Conservation (phyloP, 1,140 invertebrate genomes). For the Drosophila funebris region DNA sequence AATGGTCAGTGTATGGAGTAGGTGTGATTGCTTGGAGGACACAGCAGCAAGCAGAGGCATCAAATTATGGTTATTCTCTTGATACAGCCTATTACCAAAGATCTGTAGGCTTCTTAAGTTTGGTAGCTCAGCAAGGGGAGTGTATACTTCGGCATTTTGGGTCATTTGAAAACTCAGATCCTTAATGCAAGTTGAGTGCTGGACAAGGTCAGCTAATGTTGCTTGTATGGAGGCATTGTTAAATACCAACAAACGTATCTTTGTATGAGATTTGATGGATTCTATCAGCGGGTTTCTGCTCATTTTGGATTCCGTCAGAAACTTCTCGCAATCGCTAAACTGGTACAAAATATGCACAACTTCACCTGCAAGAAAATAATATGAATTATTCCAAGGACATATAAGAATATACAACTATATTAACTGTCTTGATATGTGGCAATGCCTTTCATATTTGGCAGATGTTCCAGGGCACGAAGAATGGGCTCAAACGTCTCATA, state of each 20-base stretch:
- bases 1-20: constrained; percentile 2
- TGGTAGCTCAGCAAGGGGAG: constrained; percentile 7
- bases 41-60: constrained; percentile 12
- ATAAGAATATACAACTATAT: neutral
- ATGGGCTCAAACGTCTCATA: neutral
- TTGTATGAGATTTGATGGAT: constrained; percentile 1
- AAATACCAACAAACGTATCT: constrained; percentile 12
- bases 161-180: constrained; percentile 18
- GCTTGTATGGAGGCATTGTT: neutral
- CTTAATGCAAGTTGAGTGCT: neutral
- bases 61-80: neutral
- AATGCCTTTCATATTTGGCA: constrained; percentile 19
- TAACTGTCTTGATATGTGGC: constrained; percentile 25
- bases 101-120: neutral
- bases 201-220: constrained; percentile 5
- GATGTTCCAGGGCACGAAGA: neutral
- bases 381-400: neutral
- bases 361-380: neutral
- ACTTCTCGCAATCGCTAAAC: neutral
- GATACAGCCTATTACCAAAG: neutral
- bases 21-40: neutral
- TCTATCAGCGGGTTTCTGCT: constrained; percentile 19
- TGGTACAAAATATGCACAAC: constrained; percentile 14
- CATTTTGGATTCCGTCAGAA: neutral
- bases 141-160: constrained; percentile 6